Percentiles rank a stretch among this genome's conserved stretches.
These are phyloP conservation scores for Geococcyx californianus DNA, from an alignment of 2,113 vertebrate genomes.

Conservation along the genomic window DNA sequence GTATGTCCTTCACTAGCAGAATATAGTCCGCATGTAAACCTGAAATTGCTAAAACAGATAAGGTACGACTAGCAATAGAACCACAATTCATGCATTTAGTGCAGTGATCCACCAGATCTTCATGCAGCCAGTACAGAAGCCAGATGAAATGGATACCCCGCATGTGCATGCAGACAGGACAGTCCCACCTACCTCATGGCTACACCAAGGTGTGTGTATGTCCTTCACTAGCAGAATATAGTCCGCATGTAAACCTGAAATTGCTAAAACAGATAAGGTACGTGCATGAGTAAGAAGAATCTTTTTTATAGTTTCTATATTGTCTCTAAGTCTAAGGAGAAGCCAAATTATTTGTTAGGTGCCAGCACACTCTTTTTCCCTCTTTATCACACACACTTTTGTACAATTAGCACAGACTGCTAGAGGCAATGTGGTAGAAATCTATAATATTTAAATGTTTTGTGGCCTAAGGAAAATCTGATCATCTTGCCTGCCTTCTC, in stretches of 20 bases:
- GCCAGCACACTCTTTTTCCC: not conserved
- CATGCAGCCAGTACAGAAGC: not conserved
- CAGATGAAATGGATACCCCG: not conserved
- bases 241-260: not conserved
- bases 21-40: not conserved
- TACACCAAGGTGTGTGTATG: not conserved
- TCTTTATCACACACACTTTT: not conserved
- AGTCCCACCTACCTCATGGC: rapidly evolving
- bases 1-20: not conserved
- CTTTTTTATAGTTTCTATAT: not conserved
- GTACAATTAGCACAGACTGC: not conserved
- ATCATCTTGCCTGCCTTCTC: conserved; percentile 8
- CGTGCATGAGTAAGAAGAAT: not conserved
- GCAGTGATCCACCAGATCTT: not conserved
- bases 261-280: not conserved
- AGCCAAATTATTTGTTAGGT: not conserved
- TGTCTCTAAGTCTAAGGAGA: not conserved
- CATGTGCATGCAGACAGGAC: not conserved
- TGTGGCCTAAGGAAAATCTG: conserved; percentile 20
- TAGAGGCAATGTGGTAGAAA: not conserved
- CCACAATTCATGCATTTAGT: not conserved
- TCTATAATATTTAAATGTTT: conserved; percentile 24
- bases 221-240: not conserved
- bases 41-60: not conserved
- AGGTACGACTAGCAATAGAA: too few relatives aligned